A percentile compares a stretch with the other conserved stretches of the same genome.
Conservation (phyloP, 2,797 vertebrate species). For the Rousettus madagascariensis region DNA sequence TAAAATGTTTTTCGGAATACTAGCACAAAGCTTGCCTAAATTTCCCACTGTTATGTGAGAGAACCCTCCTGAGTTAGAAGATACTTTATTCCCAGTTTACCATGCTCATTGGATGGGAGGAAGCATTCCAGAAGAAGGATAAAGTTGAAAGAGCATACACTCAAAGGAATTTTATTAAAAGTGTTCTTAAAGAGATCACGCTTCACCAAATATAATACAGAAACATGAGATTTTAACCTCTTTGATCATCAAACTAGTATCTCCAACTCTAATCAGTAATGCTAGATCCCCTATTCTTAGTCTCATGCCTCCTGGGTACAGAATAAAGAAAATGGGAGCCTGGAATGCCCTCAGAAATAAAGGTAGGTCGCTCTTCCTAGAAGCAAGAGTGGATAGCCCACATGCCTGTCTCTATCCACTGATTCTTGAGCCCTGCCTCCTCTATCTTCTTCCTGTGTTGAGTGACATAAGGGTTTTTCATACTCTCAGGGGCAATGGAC, state of each 20-base stretch:
- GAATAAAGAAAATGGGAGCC: neutral
- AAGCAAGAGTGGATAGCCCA: neutral
- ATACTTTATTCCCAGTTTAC: neutral
- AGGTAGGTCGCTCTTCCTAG: neutral
- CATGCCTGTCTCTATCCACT: accelerated
- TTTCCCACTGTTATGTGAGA: neutral
- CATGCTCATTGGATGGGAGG: neutral
- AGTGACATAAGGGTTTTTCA: neutral
- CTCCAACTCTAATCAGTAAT: neutral
- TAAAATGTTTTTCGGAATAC: neutral
- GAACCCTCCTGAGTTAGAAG: neutral
- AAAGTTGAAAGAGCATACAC: neutral
- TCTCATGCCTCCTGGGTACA: neutral
- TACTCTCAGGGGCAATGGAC: neutral
- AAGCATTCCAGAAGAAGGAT: neutral
- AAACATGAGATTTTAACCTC: neutral
- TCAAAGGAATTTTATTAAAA: neutral
- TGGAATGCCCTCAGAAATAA: neutral
- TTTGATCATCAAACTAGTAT: neutral
- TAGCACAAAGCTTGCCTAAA: neutral
- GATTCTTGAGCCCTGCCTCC: neutral
- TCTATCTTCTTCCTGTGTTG: neutral
- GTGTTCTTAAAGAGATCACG: neutral
- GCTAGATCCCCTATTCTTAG: neutral
- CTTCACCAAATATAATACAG: neutral